These are phyloP conservation scores for Hiodon tergisus DNA, from an alignment of 2,113 vertebrate genomes.

Conservation along the genomic window DNA sequence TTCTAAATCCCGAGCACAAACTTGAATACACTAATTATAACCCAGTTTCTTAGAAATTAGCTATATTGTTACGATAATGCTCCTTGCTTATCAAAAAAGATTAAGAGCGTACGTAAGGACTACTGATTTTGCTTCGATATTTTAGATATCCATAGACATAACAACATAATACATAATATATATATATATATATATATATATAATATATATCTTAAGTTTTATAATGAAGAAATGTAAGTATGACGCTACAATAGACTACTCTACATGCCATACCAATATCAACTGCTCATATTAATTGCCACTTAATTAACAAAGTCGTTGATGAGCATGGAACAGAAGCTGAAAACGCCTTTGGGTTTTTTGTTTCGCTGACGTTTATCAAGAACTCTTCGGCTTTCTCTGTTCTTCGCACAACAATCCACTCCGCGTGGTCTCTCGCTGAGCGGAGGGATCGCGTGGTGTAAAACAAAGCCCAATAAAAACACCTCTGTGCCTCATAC, in stretches of 20 bases:
- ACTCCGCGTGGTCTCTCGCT: background rate
- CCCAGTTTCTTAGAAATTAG: no score
- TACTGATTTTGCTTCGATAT: background rate
- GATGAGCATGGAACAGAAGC: background rate
- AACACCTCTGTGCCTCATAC: background rate
- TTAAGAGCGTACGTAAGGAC: no score
- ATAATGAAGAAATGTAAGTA: background rate
- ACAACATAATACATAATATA: background rate
- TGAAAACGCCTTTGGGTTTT: background rate
- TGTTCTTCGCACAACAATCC: background rate
- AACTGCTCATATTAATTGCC: background rate
- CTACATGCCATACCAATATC: background rate
- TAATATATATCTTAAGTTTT: background rate
- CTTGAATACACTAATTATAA: no score
- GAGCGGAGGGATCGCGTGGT: background rate
- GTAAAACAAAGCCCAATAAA: background rate
- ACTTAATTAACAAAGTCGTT: background rate
- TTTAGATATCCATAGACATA: background rate
- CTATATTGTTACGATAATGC: no score
- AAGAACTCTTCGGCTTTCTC: background rate
- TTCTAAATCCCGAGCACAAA: no score
- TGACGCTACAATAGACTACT: background rate
- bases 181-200: background rate
- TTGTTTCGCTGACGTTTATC: background rate
- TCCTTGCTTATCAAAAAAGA: no score